Conservation (phyloP, 2,113 vertebrate species). For the Puffinus mauretanicus region DNA sequence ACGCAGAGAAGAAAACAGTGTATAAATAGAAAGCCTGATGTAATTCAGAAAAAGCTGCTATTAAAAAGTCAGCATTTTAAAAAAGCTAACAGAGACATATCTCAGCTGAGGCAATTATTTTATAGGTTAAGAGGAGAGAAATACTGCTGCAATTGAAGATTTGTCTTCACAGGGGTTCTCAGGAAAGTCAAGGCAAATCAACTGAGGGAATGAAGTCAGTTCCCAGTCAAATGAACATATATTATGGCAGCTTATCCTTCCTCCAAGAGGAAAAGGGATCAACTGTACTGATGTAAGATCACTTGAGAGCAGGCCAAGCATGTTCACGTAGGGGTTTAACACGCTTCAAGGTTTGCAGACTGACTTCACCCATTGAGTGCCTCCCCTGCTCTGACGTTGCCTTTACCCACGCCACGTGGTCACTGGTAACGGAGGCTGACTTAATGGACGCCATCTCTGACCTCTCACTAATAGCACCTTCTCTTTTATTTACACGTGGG, state of each 20-base stretch:
- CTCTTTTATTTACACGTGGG: background rate
- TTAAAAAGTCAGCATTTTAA: conserved; percentile 49
- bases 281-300: background rate
- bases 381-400: background rate
- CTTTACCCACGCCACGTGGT: background rate
- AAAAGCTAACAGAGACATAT: conserved; percentile 39
- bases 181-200: conserved; percentile 29
- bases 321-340: background rate
- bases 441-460: background rate
- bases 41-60: conserved; percentile 20
- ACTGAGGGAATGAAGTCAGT: background rate
- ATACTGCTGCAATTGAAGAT: conserved; percentile 37
- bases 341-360: background rate
- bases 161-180: conserved; percentile 30
- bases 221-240: conserved; percentile 1
- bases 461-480: background rate
- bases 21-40: conserved; percentile 24
- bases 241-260: background rate
- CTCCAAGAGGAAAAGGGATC: background rate
- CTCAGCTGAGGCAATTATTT: conserved; percentile 55
- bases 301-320: background rate
- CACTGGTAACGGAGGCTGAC: background rate
- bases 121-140: conserved; percentile 46
- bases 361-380: background rate
- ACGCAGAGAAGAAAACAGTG: background rate